These are phyloP conservation scores for Amphiduros pacificus DNA, from an alignment of 2,888 invertebrate genomes.

Conservation along the genomic window DNA sequence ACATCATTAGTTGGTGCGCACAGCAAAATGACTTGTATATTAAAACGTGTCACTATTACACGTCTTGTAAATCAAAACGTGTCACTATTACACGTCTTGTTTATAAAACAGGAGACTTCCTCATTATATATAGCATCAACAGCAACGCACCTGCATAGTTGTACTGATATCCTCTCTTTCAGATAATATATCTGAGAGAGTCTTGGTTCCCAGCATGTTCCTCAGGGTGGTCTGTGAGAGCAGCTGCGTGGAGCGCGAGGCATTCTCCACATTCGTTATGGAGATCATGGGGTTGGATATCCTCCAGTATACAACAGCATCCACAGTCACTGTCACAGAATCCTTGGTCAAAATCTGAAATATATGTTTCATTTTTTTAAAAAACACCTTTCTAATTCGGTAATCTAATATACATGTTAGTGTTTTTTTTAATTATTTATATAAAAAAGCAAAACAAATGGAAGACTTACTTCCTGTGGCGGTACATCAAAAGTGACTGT, in stretches of 20 bases:
- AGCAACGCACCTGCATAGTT: conserved; percentile 45
- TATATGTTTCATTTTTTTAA: too few species aligned
- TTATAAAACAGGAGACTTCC: too few species aligned
- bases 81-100: too few species aligned
- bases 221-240: conserved; percentile 26
- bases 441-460: too few species aligned
- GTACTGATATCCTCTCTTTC: conserved; percentile 51
- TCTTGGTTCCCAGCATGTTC: conserved; percentile 44
- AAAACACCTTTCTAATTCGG: too few species aligned
- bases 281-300: conserved; percentile 53
- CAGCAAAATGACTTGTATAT: too few species aligned
- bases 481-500: conserved; percentile 56
- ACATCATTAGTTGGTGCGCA: too few species aligned
- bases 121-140: too few species aligned
- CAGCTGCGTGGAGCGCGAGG: conserved; percentile 20
- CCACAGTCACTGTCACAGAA: conserved; percentile 50
- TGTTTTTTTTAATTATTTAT: too few species aligned
- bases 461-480: conserved; percentile 44
- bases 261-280: conserved; percentile 30
- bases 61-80: too few species aligned
- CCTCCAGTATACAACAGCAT: conserved; percentile 39
- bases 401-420: too few species aligned
- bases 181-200: conserved; percentile 48
- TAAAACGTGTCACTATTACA: too few species aligned
- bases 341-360: conserved; percentile 55